Percentiles rank a stretch among this genome's conserved stretches.
Evolutionary conservation across 1,140 invertebrate species (phyloP).

Genomic region (Drosophila navojoa): DNA sequence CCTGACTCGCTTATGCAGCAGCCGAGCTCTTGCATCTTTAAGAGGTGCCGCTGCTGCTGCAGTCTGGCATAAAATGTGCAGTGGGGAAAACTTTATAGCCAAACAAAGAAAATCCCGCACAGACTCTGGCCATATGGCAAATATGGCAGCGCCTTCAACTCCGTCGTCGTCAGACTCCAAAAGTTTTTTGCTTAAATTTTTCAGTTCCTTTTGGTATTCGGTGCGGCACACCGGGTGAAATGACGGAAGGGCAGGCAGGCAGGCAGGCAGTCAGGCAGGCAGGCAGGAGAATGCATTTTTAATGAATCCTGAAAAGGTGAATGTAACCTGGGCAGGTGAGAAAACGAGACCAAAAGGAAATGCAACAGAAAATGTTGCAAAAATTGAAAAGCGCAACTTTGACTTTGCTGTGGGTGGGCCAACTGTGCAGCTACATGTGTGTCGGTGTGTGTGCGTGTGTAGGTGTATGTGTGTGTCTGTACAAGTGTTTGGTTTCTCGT

Average conservation of each 20-base stretch:
- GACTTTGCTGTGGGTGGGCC: slow-evolving; percentile 42
- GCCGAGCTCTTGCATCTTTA: slow-evolving; percentile 29
- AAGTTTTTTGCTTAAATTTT: slow-evolving; percentile 58
- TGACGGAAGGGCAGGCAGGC: background rate
- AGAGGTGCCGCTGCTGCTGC: slow-evolving; percentile 15
- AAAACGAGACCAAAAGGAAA: slow-evolving; percentile 41
- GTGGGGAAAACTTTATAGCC: slow-evolving; percentile 27
- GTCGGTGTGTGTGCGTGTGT: background rate
- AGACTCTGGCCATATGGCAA: slow-evolving; percentile 66
- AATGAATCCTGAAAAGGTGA: slow-evolving; percentile 67
- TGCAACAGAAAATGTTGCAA: slow-evolving; percentile 56
- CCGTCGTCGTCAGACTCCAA: slow-evolving; percentile 18
- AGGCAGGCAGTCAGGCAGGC: background rate
- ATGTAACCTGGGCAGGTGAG: slow-evolving; percentile 44
- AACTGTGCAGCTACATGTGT: slow-evolving; percentile 15
- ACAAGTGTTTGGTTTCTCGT: slow-evolving; percentile 39
- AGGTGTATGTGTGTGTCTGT: slow-evolving; percentile 2
- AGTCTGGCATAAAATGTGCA: slow-evolving; percentile 13
- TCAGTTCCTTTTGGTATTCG: slow-evolving; percentile 49
- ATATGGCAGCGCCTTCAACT: slow-evolving; percentile 33
- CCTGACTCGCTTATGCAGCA: background rate
- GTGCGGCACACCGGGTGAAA: slow-evolving; percentile 26
- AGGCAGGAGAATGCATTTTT: slow-evolving; percentile 58
- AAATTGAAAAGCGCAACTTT: slow-evolving; percentile 66
- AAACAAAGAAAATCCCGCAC: slow-evolving; percentile 38